Evolutionary conservation across 2,113 vertebrate genomes (phyloP).

Genomic region (Laticauda colubrina): DNA sequence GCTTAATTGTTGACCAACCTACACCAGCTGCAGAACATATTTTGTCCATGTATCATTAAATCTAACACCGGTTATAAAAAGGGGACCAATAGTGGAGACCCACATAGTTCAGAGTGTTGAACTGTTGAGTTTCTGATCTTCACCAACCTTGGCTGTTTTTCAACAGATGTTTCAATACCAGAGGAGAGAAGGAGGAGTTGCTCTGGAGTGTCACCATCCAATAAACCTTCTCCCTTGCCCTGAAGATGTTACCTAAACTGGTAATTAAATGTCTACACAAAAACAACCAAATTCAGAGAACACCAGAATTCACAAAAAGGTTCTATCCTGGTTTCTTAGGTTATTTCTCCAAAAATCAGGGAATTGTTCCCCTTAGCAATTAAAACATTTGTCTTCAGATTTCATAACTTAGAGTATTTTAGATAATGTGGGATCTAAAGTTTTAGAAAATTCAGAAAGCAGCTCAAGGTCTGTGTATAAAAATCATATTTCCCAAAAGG

Average conservation of each 20-base stretch:
- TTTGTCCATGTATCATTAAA: not conserved
- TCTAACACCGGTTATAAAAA: not conserved
- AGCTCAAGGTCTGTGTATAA: not conserved
- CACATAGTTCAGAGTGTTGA: not conserved
- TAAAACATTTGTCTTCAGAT: conserved; percentile 32
- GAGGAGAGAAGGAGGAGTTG: not conserved
- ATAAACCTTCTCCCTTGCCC: not conserved
- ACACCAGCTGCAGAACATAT: not conserved
- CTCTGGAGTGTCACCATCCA: not conserved
- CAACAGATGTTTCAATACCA: not conserved
- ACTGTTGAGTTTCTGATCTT: not conserved
- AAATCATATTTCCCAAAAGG: not conserved
- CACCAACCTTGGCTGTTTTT: not conserved
- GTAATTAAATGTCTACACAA: not conserved
- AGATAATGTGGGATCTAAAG: conserved; percentile 10
- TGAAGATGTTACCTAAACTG: not conserved
- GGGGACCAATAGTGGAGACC: not conserved
- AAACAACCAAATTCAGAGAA: not conserved
- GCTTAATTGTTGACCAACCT: not conserved
- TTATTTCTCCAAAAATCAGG: conserved; percentile 33
- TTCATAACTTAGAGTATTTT: conserved; percentile 16
- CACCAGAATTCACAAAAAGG: not conserved
- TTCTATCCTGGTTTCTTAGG: not conserved
- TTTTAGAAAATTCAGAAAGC: not conserved
- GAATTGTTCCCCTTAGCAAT: not conserved